Evolutionary conservation across 2,888 invertebrate genomes (phyloP), one percentile per base, ranked within the genome.

Genomic region (Morpho helenor): DNA sequence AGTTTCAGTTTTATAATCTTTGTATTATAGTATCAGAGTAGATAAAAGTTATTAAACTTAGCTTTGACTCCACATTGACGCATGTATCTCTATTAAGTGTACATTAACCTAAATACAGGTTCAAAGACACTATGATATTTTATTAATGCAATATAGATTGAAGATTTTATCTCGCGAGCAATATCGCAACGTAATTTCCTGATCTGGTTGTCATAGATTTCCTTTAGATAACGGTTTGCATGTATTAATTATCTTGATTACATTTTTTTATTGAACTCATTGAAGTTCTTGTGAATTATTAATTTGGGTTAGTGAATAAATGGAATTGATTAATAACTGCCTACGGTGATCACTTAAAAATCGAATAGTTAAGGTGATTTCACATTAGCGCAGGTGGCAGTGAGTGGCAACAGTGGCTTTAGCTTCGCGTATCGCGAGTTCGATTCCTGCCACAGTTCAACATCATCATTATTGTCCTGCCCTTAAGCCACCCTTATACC

Each of bases 141-240:
- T 52, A 44, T 52, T 49, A 49, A 46, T 49, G 39, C 49, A 60
- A 53, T 45, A 49, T 46, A 49, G 42, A 56, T 60, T 56, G 42
- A 9, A 54, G 51, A 60, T 58, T 39, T 49, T 54, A 61, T 61
- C 54, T 52, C 52, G n/a, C 31, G 22, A 46, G 23, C 31, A 57
- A 47, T 57, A 57, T 44, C 51, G 60, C 58, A 52, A 50, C 45
- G 54, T 58, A 52, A 61, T 61, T 58, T 61, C 54, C 51, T 61
- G 54, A 61, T 60, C 57, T 48, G 41, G 50, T 47, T 47, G 50
- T 57, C 60, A 44, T 42, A 56, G 60, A 60, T 61, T 52, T 48
- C 3, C 42, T 48, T 39, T n/a, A n/a, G 57, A 61, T 61, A 61
- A 44, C 49, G 45, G 39, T 7, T 42, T 46, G 42, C 43, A 49